Evolutionary conservation across 2,113 vertebrate genomes (phyloP).

Genomic region (Oryzias celebensis): DNA sequence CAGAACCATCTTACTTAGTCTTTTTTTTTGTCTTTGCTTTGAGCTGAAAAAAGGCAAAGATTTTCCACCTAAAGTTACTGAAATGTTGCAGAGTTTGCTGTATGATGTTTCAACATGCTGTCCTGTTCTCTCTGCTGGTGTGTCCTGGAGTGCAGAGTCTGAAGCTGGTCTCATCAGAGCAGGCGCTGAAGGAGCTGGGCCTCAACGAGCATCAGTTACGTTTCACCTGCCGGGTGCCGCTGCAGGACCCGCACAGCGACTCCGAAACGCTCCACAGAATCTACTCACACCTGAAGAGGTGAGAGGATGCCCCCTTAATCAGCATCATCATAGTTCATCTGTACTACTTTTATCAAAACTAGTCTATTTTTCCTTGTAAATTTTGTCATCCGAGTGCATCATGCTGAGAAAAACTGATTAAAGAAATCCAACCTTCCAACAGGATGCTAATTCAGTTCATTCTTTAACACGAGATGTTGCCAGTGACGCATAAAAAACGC

Average conservation of each 20-base stretch:
- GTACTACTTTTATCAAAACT: background rate
- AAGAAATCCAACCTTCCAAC: too few species aligned
- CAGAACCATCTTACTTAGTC: too few species aligned
- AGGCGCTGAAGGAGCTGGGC: constrained; percentile 94
- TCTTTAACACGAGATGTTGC: too few species aligned
- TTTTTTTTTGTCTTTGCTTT: too few species aligned
- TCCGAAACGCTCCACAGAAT: constrained; percentile 84
- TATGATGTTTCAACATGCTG: background rate
- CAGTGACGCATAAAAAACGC: too few species aligned
- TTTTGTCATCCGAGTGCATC: background rate
- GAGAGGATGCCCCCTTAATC: background rate
- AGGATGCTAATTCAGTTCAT: too few species aligned
- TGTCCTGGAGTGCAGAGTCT: constrained; percentile 80
- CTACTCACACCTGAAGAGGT: constrained; percentile 92
- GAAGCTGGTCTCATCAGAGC: constrained; percentile 90
- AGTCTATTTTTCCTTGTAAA: background rate
- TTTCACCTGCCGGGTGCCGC: constrained; percentile 93
- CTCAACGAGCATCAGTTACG: constrained; percentile 92
- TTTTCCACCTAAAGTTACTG: too few species aligned
- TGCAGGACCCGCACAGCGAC: constrained; percentile 90
- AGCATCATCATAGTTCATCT: background rate
- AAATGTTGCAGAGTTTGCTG: too few species aligned
- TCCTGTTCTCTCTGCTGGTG: background rate
- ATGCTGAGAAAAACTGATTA: too few species aligned
- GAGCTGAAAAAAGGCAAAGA: too few species aligned